Evolutionary conservation across 2,113 vertebrate species (phyloP), one percentile per base, ranked within the genome.

Genomic region (Microtus oregoni): DNA sequence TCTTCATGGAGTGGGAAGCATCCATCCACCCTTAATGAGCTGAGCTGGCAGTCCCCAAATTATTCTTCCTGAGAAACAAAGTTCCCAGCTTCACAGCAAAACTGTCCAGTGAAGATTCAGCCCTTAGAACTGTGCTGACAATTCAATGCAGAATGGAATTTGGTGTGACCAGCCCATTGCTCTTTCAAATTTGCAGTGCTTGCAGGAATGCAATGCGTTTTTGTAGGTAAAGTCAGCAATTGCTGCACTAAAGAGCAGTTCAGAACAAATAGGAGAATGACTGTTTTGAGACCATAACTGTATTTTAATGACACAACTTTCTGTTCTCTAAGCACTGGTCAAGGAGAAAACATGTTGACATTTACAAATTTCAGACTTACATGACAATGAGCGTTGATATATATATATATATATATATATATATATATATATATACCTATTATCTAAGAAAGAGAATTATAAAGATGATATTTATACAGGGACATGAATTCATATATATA

Each of bases 171-270:
- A 96, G 94, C 61, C 92, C 97, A 95, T 92, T 96, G 97, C 92
- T 94, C 91, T 92, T 97, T 28, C 76, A 67, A 97, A 97, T 97
- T 61, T 97, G 97, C 97, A 96, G 0, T 77, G 97, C 94, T 91
- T 78, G 98, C 97, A 97, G 75, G 89, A 96, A 70, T 61, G 58
- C 68, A 86, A 58, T 88, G 96, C 70, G 50, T 93, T 94, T 96
- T 94, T 96, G 89, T 95, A 96, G 96, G 91, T 97, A 97, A 98
- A 97, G 89, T 97, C 97, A 98, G 97, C 96, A 97, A 86, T 82
- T 97, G 94, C 82, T 89, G 68, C 86, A 93, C 89, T 68, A 76
- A 97, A 83, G 55, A 87, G 55, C 78, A 96, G 63, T 94, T 95
- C 28, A 38, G 75, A 96, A 92, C 1, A 32, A 94, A 90, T 22